Evolutionary conservation across 2,113 vertebrate genomes (phyloP), one percentile per base, ranked within the genome.

Genomic region (Hypocryptadius cinnamomeus): DNA sequence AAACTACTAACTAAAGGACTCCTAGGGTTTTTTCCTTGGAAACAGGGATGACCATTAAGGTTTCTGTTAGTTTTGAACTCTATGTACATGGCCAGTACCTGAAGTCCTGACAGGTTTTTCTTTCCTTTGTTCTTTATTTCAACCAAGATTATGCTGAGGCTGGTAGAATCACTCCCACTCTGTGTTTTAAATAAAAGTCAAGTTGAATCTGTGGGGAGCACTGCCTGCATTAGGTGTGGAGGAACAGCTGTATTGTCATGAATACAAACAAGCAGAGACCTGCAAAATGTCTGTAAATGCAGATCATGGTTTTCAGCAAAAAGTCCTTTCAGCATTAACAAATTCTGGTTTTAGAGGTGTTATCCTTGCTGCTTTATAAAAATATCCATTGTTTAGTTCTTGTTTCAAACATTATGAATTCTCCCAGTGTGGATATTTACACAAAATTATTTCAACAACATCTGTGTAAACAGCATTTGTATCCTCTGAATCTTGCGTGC

Each of bases 221-320:
- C 63, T 89, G 90, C 92, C 85, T 85, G 90, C 35, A 9, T 79
- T 91, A 93, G 69, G 54, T 90, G 71, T 85, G 80, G 24, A 85
- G 91, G 57, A 93, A 15, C 79, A 92, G 73, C 89, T 89, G 51
- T 27, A 71, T 35, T 89, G 86, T 76, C 78, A 72, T 44, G 85
- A 80, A 80, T 88, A 74, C 79, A 89, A 95, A 87, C 91, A 89
- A 96, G 91, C 84, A 87, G 61, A 74, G 78, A 94, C 89, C 61
- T 94, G 94, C 91, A 91, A 72, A 85, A 72, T 35, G 37, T 47
- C 91, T 0, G 0, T 47, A 81, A 85, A 93, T 42, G 44, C 9
- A 76, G n/a, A 79, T 60, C 22, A 11, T 35, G 57, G 13, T 33
- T 91, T 92, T 89, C 57, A 92, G 73, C 35, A 63, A 72, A 79